Evolutionary conservation across 2,888 invertebrate genomes (phyloP).

Genomic region (Drosophila birchii): DNA sequence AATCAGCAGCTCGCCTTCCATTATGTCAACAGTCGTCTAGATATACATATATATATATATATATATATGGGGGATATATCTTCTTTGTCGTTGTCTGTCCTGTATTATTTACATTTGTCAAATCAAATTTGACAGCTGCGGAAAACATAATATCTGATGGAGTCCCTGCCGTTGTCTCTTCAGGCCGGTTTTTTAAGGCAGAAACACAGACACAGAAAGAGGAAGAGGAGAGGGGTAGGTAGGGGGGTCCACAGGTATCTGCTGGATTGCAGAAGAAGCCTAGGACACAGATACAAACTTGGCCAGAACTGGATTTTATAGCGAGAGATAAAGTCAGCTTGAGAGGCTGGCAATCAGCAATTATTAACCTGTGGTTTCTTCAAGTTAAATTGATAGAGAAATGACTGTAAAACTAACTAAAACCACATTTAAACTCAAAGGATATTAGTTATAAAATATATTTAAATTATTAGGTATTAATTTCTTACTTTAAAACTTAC

Average conservation of each 20-base stretch:
- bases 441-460: not conserved
- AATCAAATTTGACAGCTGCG: constrained; percentile 79
- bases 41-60: not conserved
- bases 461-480: no score
- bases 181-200: constrained; percentile 25
- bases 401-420: not conserved
- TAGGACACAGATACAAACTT: constrained; percentile 19
- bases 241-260: not conserved
- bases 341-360: not conserved
- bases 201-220: no score
- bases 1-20: constrained; percentile 47
- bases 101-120: constrained; percentile 78
- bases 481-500: no score
- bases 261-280: constrained; percentile 4
- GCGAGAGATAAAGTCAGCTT: not conserved
- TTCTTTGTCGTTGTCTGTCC: constrained; percentile 12
- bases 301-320: constrained; percentile 40
- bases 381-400: not conserved
- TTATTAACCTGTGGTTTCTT: not conserved
- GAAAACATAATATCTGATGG: constrained; percentile 69
- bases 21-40: constrained; percentile 52
- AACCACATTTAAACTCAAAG: not conserved
- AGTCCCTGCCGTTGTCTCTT: constrained; percentile 2
- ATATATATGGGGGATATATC: constrained; percentile 7
- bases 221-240: not conserved